A percentile compares a stretch with the other conserved stretches of the same genome.
phyloP scores from a whole-genome alignment of 2,888 invertebrate genomes.

The Onchidella celtica region DNA sequence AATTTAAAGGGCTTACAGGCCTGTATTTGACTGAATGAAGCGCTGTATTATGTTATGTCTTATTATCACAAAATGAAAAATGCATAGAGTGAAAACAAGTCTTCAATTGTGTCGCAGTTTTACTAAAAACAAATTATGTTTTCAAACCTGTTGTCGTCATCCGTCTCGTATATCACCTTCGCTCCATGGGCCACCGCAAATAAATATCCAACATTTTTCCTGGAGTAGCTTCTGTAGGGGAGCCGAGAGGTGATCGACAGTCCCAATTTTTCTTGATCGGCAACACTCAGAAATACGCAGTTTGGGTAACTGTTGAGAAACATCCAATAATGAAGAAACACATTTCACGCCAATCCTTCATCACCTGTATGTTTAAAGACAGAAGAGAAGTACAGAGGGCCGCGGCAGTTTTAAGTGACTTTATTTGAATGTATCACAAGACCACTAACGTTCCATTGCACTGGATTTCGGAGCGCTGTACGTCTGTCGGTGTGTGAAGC shows the following conservation, averaged over 20 bases:
- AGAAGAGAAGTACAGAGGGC: no score
- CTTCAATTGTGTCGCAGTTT: no score
- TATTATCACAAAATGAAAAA: no score
- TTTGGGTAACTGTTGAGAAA: constrained; percentile 24
- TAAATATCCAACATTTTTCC: constrained; percentile 45
- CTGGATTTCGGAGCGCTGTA: no score
- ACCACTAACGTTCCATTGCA: no score
- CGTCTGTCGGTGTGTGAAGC: no score
- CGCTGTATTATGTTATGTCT: background rate
- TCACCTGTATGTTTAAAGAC: no score
- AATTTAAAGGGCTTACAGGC: background rate
- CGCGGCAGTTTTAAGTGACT: no score
- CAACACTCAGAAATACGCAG: constrained; percentile 36
- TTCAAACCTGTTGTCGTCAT: constrained; percentile 44
- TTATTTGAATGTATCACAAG: no score
- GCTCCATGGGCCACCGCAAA: constrained; percentile 48
- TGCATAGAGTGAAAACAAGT: no score
- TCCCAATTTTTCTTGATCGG: constrained; percentile 6
- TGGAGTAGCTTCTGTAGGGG: constrained; percentile 34
- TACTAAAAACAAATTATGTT: background rate
- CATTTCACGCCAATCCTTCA: no score
- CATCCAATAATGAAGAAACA: no score
- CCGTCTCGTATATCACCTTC: constrained; percentile 48
- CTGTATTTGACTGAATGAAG: background rate
- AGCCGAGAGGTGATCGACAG: background rate